Conservation (phyloP, 2,113 vertebrate species). For the Xenotilapia caudafasciata region DNA sequence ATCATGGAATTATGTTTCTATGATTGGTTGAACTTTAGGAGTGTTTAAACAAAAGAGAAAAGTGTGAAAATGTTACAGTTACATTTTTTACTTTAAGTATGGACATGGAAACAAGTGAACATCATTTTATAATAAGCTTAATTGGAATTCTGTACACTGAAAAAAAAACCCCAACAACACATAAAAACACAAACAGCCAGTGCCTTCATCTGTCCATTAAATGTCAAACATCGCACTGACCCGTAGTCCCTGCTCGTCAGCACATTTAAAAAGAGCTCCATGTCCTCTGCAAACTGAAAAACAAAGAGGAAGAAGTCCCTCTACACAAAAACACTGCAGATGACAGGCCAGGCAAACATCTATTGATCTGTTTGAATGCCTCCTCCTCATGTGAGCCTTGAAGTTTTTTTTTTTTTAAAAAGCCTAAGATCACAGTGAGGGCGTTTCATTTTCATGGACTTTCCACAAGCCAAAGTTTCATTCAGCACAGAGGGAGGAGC, state of each 20-base stretch:
- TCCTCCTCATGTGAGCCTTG: accelerated
- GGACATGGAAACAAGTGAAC: neutral
- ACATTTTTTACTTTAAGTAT: neutral
- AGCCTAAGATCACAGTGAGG: no score
- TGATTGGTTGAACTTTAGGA: no score
- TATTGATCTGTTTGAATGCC: no score
- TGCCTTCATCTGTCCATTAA: neutral
- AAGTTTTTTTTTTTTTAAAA: no score
- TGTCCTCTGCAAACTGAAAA: neutral
- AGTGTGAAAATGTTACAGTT: no score
- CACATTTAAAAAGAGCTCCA: neutral
- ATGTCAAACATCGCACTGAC: accelerated
- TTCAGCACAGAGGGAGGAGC: accelerated
- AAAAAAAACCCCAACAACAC: neutral
- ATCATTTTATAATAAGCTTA: neutral
- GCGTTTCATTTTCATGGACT: no score
- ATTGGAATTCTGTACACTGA: neutral
- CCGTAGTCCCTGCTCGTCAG: accelerated
- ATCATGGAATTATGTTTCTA: no score
- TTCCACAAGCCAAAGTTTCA: accelerated
- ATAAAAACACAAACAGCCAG: neutral
- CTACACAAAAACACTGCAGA: no score
- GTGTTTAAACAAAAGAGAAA: no score
- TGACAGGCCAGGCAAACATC: no score
- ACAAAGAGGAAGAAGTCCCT: neutral